Percentiles rank a stretch among this genome's conserved stretches.
Evolutionary conservation across 2,888 invertebrate species (phyloP).

Genomic region (Caenorhabditis japonica): DNA sequence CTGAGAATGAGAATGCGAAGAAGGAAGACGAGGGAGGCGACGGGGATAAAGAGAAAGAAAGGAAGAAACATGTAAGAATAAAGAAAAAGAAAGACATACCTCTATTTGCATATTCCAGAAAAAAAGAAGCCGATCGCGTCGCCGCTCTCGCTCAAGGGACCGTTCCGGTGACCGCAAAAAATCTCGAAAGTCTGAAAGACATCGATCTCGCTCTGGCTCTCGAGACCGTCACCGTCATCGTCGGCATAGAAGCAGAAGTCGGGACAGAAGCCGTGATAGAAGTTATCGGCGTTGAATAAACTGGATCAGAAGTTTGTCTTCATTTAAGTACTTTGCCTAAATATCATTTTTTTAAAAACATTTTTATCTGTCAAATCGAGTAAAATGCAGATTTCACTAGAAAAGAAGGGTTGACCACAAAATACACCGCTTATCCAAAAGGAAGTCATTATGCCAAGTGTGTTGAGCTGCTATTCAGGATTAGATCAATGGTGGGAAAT

Average conservation of each 20-base stretch:
- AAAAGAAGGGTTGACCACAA: neutral
- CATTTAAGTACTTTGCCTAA: neutral
- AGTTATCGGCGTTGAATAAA: conserved; percentile 27
- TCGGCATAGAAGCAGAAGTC: conserved; percentile 20
- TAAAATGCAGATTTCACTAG: neutral
- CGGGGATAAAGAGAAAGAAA: conserved; percentile 10
- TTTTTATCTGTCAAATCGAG: too few relatives aligned
- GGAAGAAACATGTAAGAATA: conserved; percentile 36
- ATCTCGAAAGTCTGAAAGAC: conserved; percentile 18
- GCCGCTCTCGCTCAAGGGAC: conserved; percentile 17
- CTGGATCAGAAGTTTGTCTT: conserved; percentile 2
- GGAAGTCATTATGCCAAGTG: conserved; percentile 25
- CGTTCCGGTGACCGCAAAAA: conserved; percentile 23
- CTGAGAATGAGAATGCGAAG: conserved; percentile 26
- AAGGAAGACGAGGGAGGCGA: conserved; percentile 12
- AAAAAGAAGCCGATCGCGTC: conserved; percentile 40
- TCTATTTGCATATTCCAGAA: too few relatives aligned
- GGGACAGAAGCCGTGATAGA: conserved; percentile 35
- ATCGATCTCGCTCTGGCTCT: conserved; percentile 14
- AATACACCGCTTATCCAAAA: conserved; percentile 25
- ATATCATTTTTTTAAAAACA: too few relatives aligned
- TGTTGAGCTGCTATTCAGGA: conserved; percentile 5
- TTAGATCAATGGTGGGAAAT: too few relatives aligned
- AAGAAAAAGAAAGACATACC: neutral
- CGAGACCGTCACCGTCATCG: conserved; percentile 31